Conservation (phyloP, 1,140 invertebrate species). For the Hypothenemus hampei region DNA sequence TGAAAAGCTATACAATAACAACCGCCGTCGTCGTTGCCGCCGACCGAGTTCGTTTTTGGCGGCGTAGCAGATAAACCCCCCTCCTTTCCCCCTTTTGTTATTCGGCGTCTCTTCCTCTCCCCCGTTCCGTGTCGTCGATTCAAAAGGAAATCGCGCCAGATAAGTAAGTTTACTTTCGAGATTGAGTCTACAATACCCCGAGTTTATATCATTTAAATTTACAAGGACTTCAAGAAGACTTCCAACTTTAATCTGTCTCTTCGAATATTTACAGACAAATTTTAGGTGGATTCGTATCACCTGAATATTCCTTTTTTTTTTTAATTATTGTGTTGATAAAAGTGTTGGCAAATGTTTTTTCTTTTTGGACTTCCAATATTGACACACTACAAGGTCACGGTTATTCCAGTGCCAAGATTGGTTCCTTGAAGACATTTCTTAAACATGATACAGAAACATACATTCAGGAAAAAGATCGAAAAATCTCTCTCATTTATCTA, state of each 20-base stretch:
- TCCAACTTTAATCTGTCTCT: slow-evolving; percentile 14
- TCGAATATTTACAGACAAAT: background rate
- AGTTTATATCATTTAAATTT: slow-evolving; percentile 28
- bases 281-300: too few species aligned
- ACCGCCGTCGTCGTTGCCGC: background rate
- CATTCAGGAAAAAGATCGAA: too few species aligned
- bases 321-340: too few species aligned
- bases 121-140: slow-evolving; percentile 19
- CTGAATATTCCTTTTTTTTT: too few species aligned
- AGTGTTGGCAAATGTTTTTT: too few species aligned
- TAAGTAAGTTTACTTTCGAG: slow-evolving; percentile 27
- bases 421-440: too few species aligned
- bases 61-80: slow-evolving; percentile 16
- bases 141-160: slow-evolving; percentile 23
- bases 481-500: too few species aligned
- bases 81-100: slow-evolving; percentile 20
- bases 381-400: too few species aligned
- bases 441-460: too few species aligned
- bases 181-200: slow-evolving; percentile 26
- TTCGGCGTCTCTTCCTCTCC: too few species aligned
- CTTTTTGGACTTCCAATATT: too few species aligned
- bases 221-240: slow-evolving; percentile 18
- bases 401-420: too few species aligned
- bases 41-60: slow-evolving; percentile 2
- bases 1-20: slow-evolving; percentile 11